Conservation (phyloP, 2,113 vertebrate genomes). For the Rhinolophus sinicus region DNA sequence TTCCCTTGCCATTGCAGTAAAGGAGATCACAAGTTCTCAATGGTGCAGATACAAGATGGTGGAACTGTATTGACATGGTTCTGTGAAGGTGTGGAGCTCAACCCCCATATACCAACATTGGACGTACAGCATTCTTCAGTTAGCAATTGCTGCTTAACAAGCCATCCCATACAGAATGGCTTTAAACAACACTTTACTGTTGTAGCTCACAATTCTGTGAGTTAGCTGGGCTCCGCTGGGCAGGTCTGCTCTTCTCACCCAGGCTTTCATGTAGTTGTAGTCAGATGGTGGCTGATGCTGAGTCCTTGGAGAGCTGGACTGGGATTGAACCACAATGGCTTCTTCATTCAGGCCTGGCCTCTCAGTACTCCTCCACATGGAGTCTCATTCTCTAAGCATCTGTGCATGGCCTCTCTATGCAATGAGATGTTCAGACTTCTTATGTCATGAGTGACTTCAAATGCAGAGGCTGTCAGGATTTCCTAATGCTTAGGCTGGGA, state of each 20-base stretch:
- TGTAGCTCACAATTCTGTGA: not conserved
- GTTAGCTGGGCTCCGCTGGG: not conserved
- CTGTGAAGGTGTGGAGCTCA: not conserved
- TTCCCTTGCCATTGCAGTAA: not conserved
- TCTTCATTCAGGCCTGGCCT: not conserved
- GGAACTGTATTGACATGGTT: not conserved
- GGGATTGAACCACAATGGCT: not conserved
- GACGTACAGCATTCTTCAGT: not conserved
- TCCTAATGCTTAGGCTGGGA: not conserved
- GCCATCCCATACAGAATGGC: not conserved
- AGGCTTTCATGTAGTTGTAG: not conserved
- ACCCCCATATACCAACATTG: not conserved
- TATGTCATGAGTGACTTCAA: not conserved
- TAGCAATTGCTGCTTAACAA: not conserved
- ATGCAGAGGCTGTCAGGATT: not conserved
- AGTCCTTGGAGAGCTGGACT: not conserved
- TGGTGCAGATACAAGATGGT: not conserved
- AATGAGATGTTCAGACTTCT: not conserved
- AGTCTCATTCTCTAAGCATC: not conserved
- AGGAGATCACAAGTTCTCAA: not conserved
- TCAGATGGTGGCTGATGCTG: not conserved
- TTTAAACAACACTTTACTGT: not conserved
- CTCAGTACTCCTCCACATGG: not conserved
- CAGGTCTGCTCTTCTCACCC: not conserved
- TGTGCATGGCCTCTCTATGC: not conserved